Evolutionary conservation across 2,888 invertebrate species (phyloP).

Genomic region (Drosophila greeni): DNA sequence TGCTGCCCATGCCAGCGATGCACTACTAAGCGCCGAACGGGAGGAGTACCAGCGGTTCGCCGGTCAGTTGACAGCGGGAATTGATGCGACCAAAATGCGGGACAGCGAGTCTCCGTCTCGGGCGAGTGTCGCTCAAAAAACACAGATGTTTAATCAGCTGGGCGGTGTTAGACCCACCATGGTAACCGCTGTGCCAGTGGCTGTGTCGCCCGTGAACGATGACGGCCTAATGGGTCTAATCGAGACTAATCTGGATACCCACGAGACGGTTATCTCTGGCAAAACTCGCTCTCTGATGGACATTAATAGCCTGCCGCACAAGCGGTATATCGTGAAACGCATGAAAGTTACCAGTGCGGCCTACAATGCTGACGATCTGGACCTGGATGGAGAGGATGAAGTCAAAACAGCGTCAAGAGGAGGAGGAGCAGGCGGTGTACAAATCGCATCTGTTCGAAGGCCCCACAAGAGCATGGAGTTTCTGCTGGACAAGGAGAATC

Average conservation of each 20-base stretch:
- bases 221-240: constrained; percentile 84
- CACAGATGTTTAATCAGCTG: constrained; percentile 72
- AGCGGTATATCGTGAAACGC: constrained; percentile 65
- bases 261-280: constrained; percentile 82
- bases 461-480: constrained; percentile 97
- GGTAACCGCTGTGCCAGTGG: constrained; percentile 61
- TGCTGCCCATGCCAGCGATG: constrained; percentile 71
- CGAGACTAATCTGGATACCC: constrained; percentile 93
- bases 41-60: constrained; percentile 58
- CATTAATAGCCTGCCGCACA: constrained; percentile 77
- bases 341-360: constrained; percentile 62
- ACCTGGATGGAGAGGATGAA: constrained; percentile 69
- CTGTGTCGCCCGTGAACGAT: constrained; percentile 45
- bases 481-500: constrained; percentile 94
- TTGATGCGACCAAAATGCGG: constrained; percentile 56
- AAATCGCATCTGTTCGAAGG: constrained; percentile 78
- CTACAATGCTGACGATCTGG: constrained; percentile 51
- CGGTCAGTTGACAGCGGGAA: constrained; percentile 75
- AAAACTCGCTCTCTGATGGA: constrained; percentile 86
- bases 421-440: constrained; percentile 69
- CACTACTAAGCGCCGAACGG: constrained; percentile 50
- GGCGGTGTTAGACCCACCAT: constrained; percentile 51
- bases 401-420: constrained; percentile 60
- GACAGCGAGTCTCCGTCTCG: constrained; percentile 65
- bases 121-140: constrained; percentile 66